Base-by-base conservation (phyloP, 2,797 vertebrate genomes). In the Hippoglossus hippoglossus region DNA sequence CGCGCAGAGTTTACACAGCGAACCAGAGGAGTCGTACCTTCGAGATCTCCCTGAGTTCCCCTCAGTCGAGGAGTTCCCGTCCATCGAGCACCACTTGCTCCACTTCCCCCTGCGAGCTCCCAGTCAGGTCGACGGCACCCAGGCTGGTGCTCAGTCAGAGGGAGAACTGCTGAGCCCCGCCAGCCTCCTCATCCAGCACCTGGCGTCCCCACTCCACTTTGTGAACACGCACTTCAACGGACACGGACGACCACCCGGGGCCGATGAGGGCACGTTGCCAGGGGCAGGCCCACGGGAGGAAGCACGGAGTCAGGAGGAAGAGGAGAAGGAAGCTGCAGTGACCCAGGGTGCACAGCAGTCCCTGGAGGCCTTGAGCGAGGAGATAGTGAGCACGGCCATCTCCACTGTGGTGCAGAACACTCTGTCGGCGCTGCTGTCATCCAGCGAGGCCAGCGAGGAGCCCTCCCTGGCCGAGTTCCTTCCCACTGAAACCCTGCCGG, bases 161-260 rank as follows among this genome's bases (percentile, higher is more conserved):
- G 82, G 61, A 26, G 92, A 92, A 4, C 81, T 60, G 0, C 24
- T 87, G 80, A 94, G 93, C 68, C 91, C 94, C 0, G 83, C 92
- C 85, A 93, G 90, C 86, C 93, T 95, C 52, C 92, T 94, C 26
- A 83, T 95, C 78, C 94, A 95, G 81, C 94, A 95, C 83, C 94
- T 99, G 0, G 93, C 97, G 0, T 98, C 98, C 3, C 97, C 98
- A 0, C 95, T 99, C 24, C 97, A 99, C 92, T 99, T 99, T 91
- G 98, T 99, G 88, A 99, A 99, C 94, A 97, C 98, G 0, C 98
- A 99, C 93, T 99, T 98, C 94, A 99, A 99, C 9, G 98, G 98
- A 73, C 89, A 95, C 0, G 85, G 87, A 16, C 89, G 71, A 55
- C 86, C 89, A 54, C 86, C 12, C 0, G 87, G 84, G 6, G 80